Conservation (phyloP, 2,113 vertebrate genomes). For the Tychaedon coryphoeus region DNA sequence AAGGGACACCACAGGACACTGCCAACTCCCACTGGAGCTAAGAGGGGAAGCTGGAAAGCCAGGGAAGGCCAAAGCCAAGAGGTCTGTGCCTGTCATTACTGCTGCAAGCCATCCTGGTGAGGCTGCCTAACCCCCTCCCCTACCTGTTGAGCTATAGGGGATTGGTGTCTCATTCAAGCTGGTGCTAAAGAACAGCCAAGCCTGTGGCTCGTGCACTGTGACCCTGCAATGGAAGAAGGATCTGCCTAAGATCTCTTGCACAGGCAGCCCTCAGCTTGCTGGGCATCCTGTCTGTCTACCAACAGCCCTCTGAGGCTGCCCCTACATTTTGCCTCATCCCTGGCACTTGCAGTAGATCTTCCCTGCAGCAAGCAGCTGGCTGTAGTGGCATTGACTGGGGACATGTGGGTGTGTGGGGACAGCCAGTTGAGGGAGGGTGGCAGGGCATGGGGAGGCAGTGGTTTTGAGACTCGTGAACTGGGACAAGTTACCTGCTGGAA, state of each 20-base stretch:
- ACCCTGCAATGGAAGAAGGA: conserved; percentile 17
- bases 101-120: not conserved
- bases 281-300: not conserved
- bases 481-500: conserved; percentile 68
- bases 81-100: not conserved
- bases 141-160: not conserved
- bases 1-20: not conserved
- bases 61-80: not conserved
- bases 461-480: not conserved
- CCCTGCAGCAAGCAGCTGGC: not conserved
- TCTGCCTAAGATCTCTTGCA: not conserved
- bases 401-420: not conserved
- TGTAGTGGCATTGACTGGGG: not conserved
- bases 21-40: not conserved
- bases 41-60: not conserved
- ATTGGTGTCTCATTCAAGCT: not conserved
- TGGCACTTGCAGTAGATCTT: not conserved
- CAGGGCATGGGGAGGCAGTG: not conserved
- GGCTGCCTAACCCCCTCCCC: not conserved
- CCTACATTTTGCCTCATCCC: not conserved
- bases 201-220: not conserved
- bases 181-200: conserved; percentile 8
- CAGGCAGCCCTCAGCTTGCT: not conserved
- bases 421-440: accelerated
- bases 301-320: accelerated